Evolutionary conservation across 1,140 invertebrate genomes (phyloP).

Genomic region (Leguminivora glycinivorella): DNA sequence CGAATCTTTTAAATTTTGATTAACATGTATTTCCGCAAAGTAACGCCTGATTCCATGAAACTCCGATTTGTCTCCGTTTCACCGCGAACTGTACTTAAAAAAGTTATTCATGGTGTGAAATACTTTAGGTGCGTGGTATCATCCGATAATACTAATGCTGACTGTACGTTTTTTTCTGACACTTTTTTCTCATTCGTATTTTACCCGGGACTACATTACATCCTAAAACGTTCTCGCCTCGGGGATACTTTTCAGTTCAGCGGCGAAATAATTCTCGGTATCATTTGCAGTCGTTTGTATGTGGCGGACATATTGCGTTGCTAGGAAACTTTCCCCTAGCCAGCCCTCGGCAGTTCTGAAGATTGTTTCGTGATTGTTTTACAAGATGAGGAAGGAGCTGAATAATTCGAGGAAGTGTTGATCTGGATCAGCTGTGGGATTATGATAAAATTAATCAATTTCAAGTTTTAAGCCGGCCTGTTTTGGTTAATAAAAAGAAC

Average conservation of each 20-base stretch:
- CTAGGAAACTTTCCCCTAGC: slow-evolving; percentile 62
- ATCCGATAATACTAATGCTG: too few relatives aligned
- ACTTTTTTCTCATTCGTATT: neutral
- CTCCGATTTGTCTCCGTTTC: too few relatives aligned
- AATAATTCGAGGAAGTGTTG: neutral
- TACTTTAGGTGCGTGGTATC: too few relatives aligned
- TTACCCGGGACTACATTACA: neutral
- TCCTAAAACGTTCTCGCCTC: slow-evolving; percentile 12
- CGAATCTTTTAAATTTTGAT: too few relatives aligned
- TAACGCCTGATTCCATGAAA: too few relatives aligned
- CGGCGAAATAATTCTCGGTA: slow-evolving; percentile 41
- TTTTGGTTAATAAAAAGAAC: too few relatives aligned
- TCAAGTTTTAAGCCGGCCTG: neutral
- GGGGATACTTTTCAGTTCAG: slow-evolving; percentile 30
- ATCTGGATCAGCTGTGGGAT: slow-evolving; percentile 18
- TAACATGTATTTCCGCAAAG: too few relatives aligned
- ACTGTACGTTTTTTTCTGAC: neutral
- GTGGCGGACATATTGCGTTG: slow-evolving; percentile 49
- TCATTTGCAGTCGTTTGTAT: slow-evolving; percentile 68
- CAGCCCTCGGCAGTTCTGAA: slow-evolving; percentile 71
- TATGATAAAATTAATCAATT: neutral
- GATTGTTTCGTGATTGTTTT: slow-evolving; percentile 67
- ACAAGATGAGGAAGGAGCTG: slow-evolving; percentile 32
- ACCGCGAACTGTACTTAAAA: too few relatives aligned
- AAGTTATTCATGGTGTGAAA: too few relatives aligned